A percentile compares a stretch with the other conserved stretches of the same genome.
Evolutionary conservation across 2,797 vertebrate species (phyloP).

Genomic region (Decapterus maruadsi): DNA sequence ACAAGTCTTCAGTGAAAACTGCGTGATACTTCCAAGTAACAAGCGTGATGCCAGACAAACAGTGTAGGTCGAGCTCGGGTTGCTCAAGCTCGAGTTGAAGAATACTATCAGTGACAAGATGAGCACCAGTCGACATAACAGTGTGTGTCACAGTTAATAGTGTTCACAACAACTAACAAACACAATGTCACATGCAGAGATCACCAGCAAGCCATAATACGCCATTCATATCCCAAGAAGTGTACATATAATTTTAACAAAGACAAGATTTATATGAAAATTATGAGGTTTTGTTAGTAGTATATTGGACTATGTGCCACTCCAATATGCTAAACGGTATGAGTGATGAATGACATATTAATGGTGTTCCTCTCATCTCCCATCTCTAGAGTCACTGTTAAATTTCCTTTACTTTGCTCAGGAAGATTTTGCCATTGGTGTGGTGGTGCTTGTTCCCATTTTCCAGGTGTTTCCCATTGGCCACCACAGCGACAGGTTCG

Average conservation of each 20-base stretch:
- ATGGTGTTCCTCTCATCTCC: conserved; percentile 15
- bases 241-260: conserved; percentile 53
- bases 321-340: conserved; percentile 29
- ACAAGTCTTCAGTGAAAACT: conserved; percentile 72
- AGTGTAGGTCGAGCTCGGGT: conserved; percentile 43
- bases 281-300: conserved; percentile 32
- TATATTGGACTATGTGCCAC: conserved; percentile 43
- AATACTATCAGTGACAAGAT: conserved; percentile 72
- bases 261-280: conserved; percentile 32
- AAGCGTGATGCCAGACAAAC: conserved; percentile 69
- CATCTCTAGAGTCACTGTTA: conserved; percentile 73
- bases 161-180: conserved; percentile 64
- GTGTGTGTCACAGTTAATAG: conserved; percentile 71
- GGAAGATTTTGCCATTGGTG: conserved; percentile 80
- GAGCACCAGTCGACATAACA: conserved; percentile 75
- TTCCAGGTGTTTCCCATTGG: conserved; percentile 81
- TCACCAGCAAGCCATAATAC: conserved; percentile 56
- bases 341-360: conserved; percentile 27
- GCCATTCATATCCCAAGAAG: conserved; percentile 69
- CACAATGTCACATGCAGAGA: conserved; percentile 55
- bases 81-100: conserved; percentile 40
- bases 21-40: conserved; percentile 62
- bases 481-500: conserved; percentile 42
- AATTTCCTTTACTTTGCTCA: conserved; percentile 94
- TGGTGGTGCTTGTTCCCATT: conserved; percentile 85